Evolutionary conservation across 2,797 vertebrate genomes (phyloP).

Genomic region (Trematomus bernacchii): DNA sequence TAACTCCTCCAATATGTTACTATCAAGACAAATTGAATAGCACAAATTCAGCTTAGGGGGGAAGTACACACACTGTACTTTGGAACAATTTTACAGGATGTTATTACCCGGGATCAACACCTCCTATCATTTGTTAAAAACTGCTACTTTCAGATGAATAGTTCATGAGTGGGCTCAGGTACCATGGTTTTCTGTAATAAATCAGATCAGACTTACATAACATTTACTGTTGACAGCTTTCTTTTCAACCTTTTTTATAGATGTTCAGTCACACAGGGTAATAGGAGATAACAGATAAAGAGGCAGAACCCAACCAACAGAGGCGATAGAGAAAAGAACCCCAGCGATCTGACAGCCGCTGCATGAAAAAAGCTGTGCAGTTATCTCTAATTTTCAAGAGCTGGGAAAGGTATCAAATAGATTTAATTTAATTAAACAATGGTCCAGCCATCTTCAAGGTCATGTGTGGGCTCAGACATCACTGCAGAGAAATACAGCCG

Average conservation of each 20-base stretch:
- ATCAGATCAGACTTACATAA: constrained; percentile 33
- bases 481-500: constrained; percentile 17
- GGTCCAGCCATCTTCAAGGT: constrained; percentile 55
- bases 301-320: constrained; percentile 13
- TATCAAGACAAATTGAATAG: neutral
- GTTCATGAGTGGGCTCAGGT: constrained; percentile 38
- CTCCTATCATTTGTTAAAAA: neutral
- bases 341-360: constrained; percentile 32
- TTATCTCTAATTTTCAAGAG: constrained; percentile 55
- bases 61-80: neutral
- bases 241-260: constrained; percentile 46
- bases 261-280: constrained; percentile 50
- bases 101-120: neutral
- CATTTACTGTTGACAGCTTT: constrained; percentile 48
- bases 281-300: constrained; percentile 54
- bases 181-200: constrained; percentile 45
- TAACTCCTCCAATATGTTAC: no score
- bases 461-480: constrained; percentile 42
- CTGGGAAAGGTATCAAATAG: constrained; percentile 48
- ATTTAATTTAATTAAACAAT: constrained; percentile 67
- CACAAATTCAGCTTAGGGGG: neutral
- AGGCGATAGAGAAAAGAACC: constrained; percentile 30
- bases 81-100: neutral
- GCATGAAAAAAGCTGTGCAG: constrained; percentile 8
- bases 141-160: constrained; percentile 25